phyloP scores from a whole-genome alignment of 2,888 invertebrate species.

The Fabriciana adippe region DNA sequence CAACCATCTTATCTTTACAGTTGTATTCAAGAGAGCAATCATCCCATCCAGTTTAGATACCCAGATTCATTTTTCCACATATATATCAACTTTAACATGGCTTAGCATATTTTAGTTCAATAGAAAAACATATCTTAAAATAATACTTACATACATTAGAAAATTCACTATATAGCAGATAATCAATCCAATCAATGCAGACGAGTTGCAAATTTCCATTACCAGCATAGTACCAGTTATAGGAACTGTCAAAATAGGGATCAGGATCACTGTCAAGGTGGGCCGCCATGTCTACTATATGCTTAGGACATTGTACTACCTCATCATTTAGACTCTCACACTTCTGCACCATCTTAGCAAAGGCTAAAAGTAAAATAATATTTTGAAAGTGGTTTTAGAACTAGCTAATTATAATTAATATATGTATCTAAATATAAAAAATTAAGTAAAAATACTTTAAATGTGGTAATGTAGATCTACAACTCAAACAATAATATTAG shows the following conservation, averaged over 20 bases:
- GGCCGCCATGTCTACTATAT: constrained; percentile 61
- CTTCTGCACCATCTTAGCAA: constrained; percentile 40
- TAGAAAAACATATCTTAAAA: not conserved
- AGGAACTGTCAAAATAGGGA: constrained; percentile 59
- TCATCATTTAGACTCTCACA: constrained; percentile 60
- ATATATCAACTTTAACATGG: too few species aligned
- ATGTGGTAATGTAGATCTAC: too few species aligned
- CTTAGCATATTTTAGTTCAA: too few species aligned
- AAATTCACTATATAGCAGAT: constrained; percentile 66
- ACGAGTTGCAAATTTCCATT: constrained; percentile 65
- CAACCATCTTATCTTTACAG: too few species aligned
- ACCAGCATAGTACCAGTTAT: constrained; percentile 77
- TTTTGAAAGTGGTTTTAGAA: not conserved
- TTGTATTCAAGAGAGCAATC: too few species aligned
- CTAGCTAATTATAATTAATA: too few species aligned
- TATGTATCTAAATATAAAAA: not conserved
- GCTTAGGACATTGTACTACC: constrained; percentile 63
- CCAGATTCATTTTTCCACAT: too few species aligned
- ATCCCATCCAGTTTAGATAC: too few species aligned
- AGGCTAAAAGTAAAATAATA: constrained; percentile 35
- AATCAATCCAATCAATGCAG: constrained; percentile 56
- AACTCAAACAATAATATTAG: too few species aligned
- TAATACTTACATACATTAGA: constrained; percentile 63
- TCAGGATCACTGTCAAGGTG: constrained; percentile 68
- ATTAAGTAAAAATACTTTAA: not conserved